Percentiles rank a stretch among this genome's conserved stretches.
Conservation (phyloP, 2,888 invertebrate species). For the Microlaimidae sp. region DNA sequence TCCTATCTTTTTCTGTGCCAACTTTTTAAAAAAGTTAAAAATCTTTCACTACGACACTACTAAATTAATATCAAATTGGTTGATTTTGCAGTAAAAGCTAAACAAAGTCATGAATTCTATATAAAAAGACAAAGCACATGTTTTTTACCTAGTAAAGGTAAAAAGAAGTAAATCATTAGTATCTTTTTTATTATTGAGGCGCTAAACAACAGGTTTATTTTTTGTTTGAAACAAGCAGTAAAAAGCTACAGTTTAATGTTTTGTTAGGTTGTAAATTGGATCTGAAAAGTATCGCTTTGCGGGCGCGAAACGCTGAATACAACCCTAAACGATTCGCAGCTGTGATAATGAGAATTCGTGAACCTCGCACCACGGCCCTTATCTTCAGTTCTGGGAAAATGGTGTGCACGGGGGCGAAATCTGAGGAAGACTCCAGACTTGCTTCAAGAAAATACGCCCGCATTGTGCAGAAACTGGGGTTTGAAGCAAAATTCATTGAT, state of each 20-base stretch:
- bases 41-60: no score
- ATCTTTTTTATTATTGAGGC: no score
- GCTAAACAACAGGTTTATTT: not conserved
- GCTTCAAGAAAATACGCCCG: conserved; percentile 64
- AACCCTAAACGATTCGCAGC: conserved; percentile 98
- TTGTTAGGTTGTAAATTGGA: conserved; percentile 61
- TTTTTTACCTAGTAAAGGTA: no score
- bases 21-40: no score
- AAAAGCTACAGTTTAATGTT: not conserved
- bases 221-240: not conserved
- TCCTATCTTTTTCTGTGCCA: no score
- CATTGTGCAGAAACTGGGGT: conserved; percentile 62
- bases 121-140: no score
- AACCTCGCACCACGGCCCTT: conserved; percentile 57
- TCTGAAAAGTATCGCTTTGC: conserved; percentile 84
- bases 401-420: conserved; percentile 71
- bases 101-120: no score
- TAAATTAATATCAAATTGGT: no score
- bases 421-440: conserved; percentile 57
- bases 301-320: conserved; percentile 95
- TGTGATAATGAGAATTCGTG: conserved; percentile 84
- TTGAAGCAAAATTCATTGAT: conserved; percentile 43
- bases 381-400: conserved; percentile 70
- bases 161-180: no score
- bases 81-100: no score